phyloP scores from a whole-genome alignment of 2,797 vertebrate genomes.

The Rhynchonycteris naso region DNA sequence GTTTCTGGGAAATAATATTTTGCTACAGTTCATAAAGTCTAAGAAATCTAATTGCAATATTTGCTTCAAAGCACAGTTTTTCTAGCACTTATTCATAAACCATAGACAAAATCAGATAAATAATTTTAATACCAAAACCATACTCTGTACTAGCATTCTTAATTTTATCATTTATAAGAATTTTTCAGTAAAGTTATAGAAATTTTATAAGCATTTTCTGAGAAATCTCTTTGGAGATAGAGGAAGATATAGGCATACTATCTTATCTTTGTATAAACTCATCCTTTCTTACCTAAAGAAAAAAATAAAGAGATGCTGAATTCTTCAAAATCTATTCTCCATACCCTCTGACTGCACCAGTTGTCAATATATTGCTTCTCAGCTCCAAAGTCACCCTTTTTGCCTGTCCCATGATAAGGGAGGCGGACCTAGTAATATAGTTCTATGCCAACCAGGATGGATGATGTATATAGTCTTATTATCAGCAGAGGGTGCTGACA shows the following conservation, averaged over 20 bases:
- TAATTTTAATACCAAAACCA: not conserved
- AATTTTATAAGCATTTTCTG: not conserved
- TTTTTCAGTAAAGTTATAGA: not conserved
- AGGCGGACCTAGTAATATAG: not conserved
- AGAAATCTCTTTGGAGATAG: not conserved
- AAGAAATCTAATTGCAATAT: conserved; percentile 15
- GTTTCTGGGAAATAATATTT: not conserved
- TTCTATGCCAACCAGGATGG: not conserved
- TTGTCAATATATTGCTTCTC: not conserved
- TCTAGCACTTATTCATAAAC: not conserved
- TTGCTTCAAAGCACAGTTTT: conserved; percentile 4
- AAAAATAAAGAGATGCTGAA: not conserved
- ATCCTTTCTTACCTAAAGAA: not conserved
- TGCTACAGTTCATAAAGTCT: conserved; percentile 26
- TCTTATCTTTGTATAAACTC: not conserved
- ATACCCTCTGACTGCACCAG: not conserved
- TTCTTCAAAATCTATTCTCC: not conserved
- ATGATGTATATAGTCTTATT: not conserved
- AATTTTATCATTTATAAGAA: conserved; percentile 22
- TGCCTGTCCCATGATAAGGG: not conserved
- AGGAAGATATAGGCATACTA: not conserved
- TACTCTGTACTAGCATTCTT: not conserved
- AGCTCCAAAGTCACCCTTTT: not conserved
- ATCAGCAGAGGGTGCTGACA: not conserved
- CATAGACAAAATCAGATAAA: not conserved